Evolutionary conservation across 2,797 vertebrate species (phyloP), one percentile per base, ranked within the genome.

Genomic region (Sphenopsis melanotis): DNA sequence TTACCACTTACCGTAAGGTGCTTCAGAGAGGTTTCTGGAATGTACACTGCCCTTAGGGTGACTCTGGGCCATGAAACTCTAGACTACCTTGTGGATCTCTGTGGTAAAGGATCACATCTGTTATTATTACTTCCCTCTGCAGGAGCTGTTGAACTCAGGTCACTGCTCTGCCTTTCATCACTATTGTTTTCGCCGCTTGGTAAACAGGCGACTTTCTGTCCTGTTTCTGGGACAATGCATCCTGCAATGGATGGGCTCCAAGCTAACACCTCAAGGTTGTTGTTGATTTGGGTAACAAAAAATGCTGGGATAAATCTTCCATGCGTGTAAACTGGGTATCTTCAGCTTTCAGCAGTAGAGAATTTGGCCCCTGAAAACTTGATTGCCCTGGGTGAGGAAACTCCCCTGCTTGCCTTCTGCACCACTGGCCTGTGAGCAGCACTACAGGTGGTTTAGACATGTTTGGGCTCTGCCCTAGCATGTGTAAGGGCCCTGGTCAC

Each of bases 11-110:
- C 84, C 0, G 1, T 74, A 94, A 93, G 78, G 79, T 77, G 22
- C 44, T 77, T 90, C 6, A 0, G 75, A 93, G 87, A 87, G 0
- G 4, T 71, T 96, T 95, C 95, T 87, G 93, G 75, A 93, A 96
- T 64, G 52, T 68, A 39, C 26, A 42, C 34, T 77, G 68, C 87
- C 84, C 71, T 85, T 46, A 80, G 60, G 37, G 56, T 74, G 52
- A 68, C 68, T 92, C 78, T 74, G 20, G 56, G 57, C 64, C 27
- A 32, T 85, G 91, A 95, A 96, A 95, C 68, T 92, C 56, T 92
- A 93, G 84, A 83, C 82, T 59, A 87, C 53, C 49, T 87, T 7
- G 0, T 80, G 68, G 78, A 83, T 64, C 46, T 93, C 20, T 27
- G 39, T 3, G 2, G 75, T 80, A 74, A 95, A 79, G 42, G 26